A percentile compares a stretch with the other conserved stretches of the same genome.
phyloP scores from a whole-genome alignment of 2,797 vertebrate genomes.

The Dicrostonyx torquatus region DNA sequence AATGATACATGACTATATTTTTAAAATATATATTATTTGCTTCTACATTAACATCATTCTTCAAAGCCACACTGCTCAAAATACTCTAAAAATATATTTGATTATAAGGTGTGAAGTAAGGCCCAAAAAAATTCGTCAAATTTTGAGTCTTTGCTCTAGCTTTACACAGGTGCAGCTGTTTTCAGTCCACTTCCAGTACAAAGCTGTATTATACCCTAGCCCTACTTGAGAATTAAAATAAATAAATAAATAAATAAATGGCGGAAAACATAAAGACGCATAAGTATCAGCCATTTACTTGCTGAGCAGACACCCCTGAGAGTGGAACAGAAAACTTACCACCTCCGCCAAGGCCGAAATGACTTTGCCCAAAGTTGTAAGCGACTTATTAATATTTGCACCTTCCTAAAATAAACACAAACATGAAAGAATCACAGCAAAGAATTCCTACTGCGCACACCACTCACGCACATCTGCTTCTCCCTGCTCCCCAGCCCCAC shows the following conservation, averaged over 20 bases:
- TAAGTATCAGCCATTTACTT: background rate
- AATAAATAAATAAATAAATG: background rate
- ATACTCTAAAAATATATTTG: background rate
- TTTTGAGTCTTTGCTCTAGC: background rate
- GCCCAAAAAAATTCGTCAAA: background rate
- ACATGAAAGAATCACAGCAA: conserved; percentile 50
- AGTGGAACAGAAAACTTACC: conserved; percentile 89
- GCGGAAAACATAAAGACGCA: background rate
- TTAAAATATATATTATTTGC: background rate
- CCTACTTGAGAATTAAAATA: conserved; percentile 33
- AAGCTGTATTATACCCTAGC: background rate
- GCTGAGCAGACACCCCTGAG: conserved; percentile 6
- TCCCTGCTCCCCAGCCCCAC: background rate
- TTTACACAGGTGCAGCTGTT: background rate
- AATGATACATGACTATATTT: background rate
- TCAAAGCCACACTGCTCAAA: conserved; percentile 47
- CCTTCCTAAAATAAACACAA: conserved; percentile 91
- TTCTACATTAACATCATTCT: conserved; percentile 9
- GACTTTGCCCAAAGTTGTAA: conserved; percentile 98
- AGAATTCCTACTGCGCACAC: background rate
- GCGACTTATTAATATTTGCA: conserved; percentile 99
- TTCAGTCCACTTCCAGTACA: conserved; percentile 22
- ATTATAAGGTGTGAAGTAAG: background rate
- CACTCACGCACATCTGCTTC: background rate
- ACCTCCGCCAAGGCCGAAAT: conserved; percentile 98